Evolutionary conservation across 2,113 vertebrate genomes (phyloP), one percentile per base, ranked within the genome.

Genomic region (Cavia porcellus): DNA sequence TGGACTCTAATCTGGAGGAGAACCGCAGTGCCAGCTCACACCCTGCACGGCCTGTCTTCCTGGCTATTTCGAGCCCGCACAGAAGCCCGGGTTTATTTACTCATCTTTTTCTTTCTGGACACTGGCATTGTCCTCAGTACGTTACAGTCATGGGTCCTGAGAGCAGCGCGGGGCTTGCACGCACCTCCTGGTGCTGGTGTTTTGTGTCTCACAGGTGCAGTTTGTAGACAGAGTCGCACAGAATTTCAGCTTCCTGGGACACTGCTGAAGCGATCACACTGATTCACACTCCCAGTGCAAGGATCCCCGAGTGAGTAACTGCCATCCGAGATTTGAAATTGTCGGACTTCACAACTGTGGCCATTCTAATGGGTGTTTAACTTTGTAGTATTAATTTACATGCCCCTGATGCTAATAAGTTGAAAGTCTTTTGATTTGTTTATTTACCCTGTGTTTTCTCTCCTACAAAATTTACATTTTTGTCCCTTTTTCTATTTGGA

Each of bases 321-420:
- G 25, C 52, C 79, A n/a, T 14, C 52, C 5, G 38, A 20, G 7
- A 52, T 66, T 52, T 59, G 64, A 42, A 81, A 86, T 75, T 35
- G 8, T 75, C n/a, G 83, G 59, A 45, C 17, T 77, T 90, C 12
- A 87, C 59, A 86, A 68, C 9, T 59, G 32, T 82, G 17, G 90
- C 28, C 81, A 82, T 52, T 45, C 66, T 77, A 61, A 64, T 66
- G 74, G 64, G 12, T 61, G 15, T 80, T 15, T 32, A 61, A 66
- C 13, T n/a, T 5, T 75, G 25, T 80, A 90, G 82, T 45, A n/a
- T 86, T 50, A 68, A 74, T 86, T 42, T 90, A 13, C 32, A 90
- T 95, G 92, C 80, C 80, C 55, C 57, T 66, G 55, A 86, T 55
- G 20, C 38, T 77, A 70, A 88, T 83, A 88, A 68, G 59, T 62